These are phyloP conservation scores for Anguilla obscura DNA, from an alignment of 2,797 vertebrate species.

Conservation along the genomic window DNA sequence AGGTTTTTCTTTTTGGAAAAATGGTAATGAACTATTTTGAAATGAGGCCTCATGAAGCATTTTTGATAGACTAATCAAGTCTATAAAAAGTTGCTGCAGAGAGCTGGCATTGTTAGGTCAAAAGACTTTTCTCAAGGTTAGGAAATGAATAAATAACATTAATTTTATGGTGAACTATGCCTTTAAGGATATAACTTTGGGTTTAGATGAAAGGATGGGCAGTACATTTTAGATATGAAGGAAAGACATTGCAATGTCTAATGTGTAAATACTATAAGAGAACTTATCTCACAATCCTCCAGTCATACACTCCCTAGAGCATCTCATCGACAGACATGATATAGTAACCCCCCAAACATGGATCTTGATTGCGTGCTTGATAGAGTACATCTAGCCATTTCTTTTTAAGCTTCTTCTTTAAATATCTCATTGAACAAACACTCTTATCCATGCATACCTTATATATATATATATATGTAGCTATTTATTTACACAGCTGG, in stretches of 20 bases:
- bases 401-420: background rate
- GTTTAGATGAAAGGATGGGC: too few relatives aligned
- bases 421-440: too few relatives aligned
- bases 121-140: too few relatives aligned
- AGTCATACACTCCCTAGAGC: background rate
- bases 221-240: background rate
- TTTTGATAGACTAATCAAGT: too few relatives aligned
- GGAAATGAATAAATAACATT: too few relatives aligned
- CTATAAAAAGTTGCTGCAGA: too few relatives aligned
- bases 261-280: background rate
- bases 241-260: background rate
- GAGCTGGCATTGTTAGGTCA: too few relatives aligned
- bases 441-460: too few relatives aligned
- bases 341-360: background rate
- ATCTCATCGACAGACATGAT: background rate
- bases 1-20: background rate
- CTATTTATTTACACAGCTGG: background rate
- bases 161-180: too few relatives aligned
- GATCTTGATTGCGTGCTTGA: background rate
- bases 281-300: background rate
- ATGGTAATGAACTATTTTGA: too few relatives aligned
- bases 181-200: too few relatives aligned
- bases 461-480: background rate
- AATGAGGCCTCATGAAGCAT: too few relatives aligned
- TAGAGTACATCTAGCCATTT: background rate